A percentile compares a stretch with the other conserved stretches of the same genome.
Evolutionary conservation across 2,113 vertebrate species (phyloP).

Genomic region (Daboia siamensis): DNA sequence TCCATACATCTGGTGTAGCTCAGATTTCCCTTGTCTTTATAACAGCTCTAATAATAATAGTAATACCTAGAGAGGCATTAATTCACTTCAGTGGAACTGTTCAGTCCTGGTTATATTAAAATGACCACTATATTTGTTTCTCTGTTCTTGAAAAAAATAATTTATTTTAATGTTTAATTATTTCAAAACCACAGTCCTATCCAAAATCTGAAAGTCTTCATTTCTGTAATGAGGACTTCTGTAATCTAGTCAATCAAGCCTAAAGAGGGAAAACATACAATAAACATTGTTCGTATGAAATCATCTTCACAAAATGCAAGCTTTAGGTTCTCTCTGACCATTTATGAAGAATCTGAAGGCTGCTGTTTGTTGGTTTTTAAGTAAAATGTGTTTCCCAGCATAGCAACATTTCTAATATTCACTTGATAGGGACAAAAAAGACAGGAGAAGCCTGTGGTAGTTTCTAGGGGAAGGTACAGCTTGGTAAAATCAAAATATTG

Average conservation of each 20-base stretch:
- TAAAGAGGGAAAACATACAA: slow-evolving; percentile 16
- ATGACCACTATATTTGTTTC: background rate
- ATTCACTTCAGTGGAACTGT: background rate
- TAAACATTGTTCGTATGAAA: slow-evolving; percentile 42
- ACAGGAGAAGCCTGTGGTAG: slow-evolving; percentile 45
- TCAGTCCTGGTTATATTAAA: background rate
- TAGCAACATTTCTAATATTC: slow-evolving; percentile 43
- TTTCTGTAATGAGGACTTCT: slow-evolving; percentile 9
- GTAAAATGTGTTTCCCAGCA: slow-evolving; percentile 51
- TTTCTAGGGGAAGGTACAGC: slow-evolving; percentile 30
- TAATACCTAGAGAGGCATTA: background rate
- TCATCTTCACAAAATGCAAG: slow-evolving; percentile 47
- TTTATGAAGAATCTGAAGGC: slow-evolving; percentile 53
- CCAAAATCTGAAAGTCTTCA: background rate
- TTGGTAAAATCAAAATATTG: slow-evolving; percentile 21
- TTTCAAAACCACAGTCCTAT: background rate
- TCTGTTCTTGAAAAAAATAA: background rate
- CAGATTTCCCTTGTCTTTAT: slow-evolving; percentile 29
- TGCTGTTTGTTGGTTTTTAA: slow-evolving; percentile 46
- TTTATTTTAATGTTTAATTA: background rate
- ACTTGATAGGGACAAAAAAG: slow-evolving; percentile 48
- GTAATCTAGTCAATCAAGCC: background rate
- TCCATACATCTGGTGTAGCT: background rate
- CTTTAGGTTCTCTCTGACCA: slow-evolving; percentile 40
- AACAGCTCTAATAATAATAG: background rate